phyloP scores from a whole-genome alignment of 2,888 invertebrate species.

The Heteromyza rotundicornis region DNA sequence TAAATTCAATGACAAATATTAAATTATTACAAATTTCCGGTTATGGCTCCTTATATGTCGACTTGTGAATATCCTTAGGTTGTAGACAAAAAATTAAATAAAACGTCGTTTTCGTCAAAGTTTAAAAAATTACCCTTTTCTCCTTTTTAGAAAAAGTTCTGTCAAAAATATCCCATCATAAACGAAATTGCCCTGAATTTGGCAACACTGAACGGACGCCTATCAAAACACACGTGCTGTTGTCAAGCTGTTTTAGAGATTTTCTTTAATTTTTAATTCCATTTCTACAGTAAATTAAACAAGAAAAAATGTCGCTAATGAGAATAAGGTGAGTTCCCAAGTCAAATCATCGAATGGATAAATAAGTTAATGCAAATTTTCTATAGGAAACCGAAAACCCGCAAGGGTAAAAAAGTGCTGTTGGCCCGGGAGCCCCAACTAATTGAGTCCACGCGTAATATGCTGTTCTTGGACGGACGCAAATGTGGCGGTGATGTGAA shows the following conservation, averaged over 20 bases:
- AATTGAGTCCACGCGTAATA: conserved; percentile 84
- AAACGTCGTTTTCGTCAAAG: no score
- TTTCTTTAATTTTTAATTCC: no score
- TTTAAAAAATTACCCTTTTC: no score
- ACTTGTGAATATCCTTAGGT: no score
- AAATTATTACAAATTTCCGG: no score
- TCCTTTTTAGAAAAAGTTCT: background rate
- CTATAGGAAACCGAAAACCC: conserved; percentile 84
- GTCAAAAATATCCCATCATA: background rate
- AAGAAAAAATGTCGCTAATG: conserved; percentile 53
- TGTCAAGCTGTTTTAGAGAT: no score
- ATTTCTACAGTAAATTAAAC: background rate
- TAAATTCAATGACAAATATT: no score
- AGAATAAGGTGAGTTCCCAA: conserved; percentile 50
- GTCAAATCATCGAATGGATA: background rate
- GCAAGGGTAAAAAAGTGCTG: conserved; percentile 84
- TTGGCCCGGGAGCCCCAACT: conserved; percentile 84
- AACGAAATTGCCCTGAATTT: no score
- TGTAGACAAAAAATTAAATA: no score
- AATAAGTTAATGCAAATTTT: background rate
- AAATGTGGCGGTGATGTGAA: conserved; percentile 76
- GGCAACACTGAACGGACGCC: no score
- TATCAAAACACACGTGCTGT: no score
- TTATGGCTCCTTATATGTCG: no score
- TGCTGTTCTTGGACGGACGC: conserved; percentile 84